phyloP scores from a whole-genome alignment of 1,140 invertebrate genomes.

The Drosophila tani region DNA sequence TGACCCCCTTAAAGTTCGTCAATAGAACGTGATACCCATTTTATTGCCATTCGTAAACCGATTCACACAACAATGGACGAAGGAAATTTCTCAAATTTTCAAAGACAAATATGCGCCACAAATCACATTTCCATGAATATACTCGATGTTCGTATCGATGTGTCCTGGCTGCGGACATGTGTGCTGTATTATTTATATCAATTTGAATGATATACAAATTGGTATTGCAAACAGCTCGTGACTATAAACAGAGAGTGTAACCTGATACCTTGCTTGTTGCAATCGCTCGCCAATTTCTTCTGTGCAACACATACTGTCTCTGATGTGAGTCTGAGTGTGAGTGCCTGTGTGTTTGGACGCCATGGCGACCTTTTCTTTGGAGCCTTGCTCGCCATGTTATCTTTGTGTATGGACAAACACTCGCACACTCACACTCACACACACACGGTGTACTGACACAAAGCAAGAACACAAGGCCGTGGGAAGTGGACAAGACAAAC shows the following conservation, averaged over 20 bases:
- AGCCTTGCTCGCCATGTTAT: constrained; percentile 19
- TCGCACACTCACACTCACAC: constrained; percentile 36
- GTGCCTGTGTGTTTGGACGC: constrained; percentile 23
- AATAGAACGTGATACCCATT: constrained; percentile 36
- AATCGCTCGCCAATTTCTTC: constrained; percentile 54
- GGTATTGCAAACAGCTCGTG: constrained; percentile 47
- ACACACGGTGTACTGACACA: constrained; percentile 32
- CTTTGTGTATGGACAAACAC: constrained; percentile 44
- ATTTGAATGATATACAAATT: constrained; percentile 70
- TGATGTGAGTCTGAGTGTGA: constrained; percentile 12
- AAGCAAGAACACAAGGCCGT: constrained; percentile 56
- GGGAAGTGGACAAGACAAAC: constrained; percentile 66
- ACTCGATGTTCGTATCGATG: neutral
- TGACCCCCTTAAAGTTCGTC: neutral
- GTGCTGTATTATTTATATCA: constrained; percentile 69
- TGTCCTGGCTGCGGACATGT: constrained; percentile 13
- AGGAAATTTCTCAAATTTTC: constrained; percentile 37
- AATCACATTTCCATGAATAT: constrained; percentile 39
- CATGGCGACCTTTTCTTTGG: constrained; percentile 53
- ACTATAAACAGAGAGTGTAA: constrained; percentile 47
- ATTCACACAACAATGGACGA: constrained; percentile 30
- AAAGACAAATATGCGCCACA: constrained; percentile 47
- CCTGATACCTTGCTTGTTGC: constrained; percentile 54
- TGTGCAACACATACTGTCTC: constrained; percentile 35
- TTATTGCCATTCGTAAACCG: constrained; percentile 16